These are phyloP conservation scores for Notospermus geniculatus DNA, from an alignment of 1,140 invertebrate species.

Conservation along the genomic window DNA sequence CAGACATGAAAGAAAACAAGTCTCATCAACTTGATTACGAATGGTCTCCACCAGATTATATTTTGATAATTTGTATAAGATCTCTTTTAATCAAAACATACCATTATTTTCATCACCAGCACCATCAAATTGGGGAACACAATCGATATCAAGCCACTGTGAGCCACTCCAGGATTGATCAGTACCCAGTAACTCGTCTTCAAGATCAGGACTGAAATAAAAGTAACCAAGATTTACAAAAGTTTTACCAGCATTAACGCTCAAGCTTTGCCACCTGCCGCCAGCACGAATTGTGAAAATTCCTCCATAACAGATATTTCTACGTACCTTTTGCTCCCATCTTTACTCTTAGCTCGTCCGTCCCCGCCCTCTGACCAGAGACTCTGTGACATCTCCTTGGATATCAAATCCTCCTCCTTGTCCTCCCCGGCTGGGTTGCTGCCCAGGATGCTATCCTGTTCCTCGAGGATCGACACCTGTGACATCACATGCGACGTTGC, in stretches of 20 bases:
- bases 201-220: not conserved
- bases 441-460: conserved; percentile 42
- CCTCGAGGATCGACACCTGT: conserved; percentile 32
- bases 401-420: conserved; percentile 30
- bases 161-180: conserved; percentile 36
- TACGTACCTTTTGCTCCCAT: not conserved
- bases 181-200: conserved; percentile 31
- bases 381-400: conserved; percentile 44
- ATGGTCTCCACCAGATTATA: no score
- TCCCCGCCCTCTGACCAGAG: conserved; percentile 25
- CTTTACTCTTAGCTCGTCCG: no score
- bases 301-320: no score
- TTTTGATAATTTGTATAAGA: no score
- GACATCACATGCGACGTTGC: conserved; percentile 29
- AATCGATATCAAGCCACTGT: conserved; percentile 27
- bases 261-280: no score
- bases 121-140: conserved; percentile 50
- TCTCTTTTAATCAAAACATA: no score
- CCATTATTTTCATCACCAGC: conserved; percentile 42
- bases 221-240: no score
- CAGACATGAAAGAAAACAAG: no score
- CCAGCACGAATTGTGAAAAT: no score
- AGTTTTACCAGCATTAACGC: no score
- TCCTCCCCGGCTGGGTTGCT: conserved; percentile 24
- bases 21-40: no score